Conservation (phyloP, 1,140 invertebrate genomes). For the Drosophila auraria region DNA sequence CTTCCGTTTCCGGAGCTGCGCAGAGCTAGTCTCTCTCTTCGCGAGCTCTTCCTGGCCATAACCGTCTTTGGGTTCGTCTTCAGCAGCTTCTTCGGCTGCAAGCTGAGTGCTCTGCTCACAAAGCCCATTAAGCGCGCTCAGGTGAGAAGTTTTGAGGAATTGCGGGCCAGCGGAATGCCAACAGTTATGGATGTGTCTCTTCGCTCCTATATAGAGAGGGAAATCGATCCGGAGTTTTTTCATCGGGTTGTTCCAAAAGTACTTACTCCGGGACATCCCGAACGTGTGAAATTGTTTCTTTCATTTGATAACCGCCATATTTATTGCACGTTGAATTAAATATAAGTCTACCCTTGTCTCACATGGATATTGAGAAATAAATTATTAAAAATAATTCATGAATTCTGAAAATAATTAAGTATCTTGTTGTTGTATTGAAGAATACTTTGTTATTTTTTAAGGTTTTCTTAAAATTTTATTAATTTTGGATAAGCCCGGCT, state of each 20-base stretch:
- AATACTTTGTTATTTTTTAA: no score
- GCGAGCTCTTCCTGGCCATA: conserved; percentile 28
- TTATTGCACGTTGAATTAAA: no score
- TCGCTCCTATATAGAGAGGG: neutral
- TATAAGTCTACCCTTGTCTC: no score
- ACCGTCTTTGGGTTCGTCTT: conserved; percentile 35
- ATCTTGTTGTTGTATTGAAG: no score
- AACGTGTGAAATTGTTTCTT: neutral
- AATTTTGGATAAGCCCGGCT: no score
- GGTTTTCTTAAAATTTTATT: no score
- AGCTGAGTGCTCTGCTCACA: conserved; percentile 42
- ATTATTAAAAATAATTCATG: no score
- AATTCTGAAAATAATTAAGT: no score
- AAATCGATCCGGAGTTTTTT: neutral
- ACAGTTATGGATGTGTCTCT: neutral
- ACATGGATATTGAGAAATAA: no score
- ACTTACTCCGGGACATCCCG: accelerated
- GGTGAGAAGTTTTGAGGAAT: conserved; percentile 22
- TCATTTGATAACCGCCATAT: neutral
- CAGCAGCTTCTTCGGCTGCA: conserved; percentile 27
- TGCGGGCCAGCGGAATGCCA: conserved; percentile 29
- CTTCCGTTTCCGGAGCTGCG: conserved; percentile 5
- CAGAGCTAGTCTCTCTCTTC: conserved; percentile 7
- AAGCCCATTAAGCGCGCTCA: neutral
- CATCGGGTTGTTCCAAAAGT: neutral